Conservation (phyloP, 2,113 vertebrate genomes). For the Cygnus buccinator region DNA sequence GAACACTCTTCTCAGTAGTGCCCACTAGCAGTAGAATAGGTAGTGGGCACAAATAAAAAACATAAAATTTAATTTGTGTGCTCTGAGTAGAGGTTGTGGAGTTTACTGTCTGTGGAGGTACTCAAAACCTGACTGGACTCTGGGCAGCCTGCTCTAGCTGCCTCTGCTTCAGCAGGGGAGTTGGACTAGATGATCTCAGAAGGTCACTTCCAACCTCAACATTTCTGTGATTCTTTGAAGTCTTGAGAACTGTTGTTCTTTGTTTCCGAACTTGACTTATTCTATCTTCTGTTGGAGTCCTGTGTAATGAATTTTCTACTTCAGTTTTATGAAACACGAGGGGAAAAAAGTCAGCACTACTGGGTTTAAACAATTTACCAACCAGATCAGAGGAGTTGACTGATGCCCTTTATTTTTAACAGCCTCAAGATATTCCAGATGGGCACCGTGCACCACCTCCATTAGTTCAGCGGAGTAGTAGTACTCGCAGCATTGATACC, state of each 20-base stretch:
- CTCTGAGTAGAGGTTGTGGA: background rate
- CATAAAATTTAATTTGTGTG: background rate
- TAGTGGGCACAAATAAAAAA: background rate
- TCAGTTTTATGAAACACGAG: background rate
- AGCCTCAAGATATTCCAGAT: conserved; percentile 96
- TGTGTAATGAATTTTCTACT: background rate
- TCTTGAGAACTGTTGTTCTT: background rate
- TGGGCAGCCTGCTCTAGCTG: background rate
- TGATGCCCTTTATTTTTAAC: conserved; percentile 3
- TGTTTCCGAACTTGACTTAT: background rate
- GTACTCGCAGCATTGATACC: conserved; percentile 96
- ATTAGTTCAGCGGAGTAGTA: conserved; percentile 89
- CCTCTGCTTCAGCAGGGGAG: background rate
- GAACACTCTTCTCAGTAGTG: background rate
- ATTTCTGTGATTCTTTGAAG: background rate
- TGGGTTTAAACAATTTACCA: background rate
- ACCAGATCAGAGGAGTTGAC: background rate
- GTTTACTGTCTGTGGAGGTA: background rate
- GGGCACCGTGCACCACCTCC: conserved; percentile 96
- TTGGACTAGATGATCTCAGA: background rate
- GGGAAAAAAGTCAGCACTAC: background rate
- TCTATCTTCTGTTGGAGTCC: background rate
- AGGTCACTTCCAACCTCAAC: background rate
- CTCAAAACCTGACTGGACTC: background rate
- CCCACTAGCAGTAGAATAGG: background rate